Base-by-base conservation (phyloP, 2,797 vertebrate species). In the Ciconia nigra region DNA sequence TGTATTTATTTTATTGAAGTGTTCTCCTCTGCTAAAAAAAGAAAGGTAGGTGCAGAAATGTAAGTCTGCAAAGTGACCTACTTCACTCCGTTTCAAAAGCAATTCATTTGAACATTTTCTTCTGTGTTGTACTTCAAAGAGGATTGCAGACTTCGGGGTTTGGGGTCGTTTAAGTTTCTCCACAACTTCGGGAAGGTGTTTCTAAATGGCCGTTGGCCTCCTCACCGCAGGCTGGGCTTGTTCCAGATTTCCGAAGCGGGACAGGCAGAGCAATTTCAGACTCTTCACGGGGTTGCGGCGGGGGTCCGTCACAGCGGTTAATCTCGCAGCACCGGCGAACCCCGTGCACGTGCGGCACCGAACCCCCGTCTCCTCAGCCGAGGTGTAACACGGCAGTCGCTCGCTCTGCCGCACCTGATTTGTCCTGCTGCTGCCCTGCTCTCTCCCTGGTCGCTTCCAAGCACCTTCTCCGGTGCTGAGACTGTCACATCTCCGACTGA, bases 261-360 rank as follows among this genome's bases (percentile, higher is more conserved):
- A 15, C 39, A 6, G 74, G 22, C 41, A 4, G 41, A 66, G 49
- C 42, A 4, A 4, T 28, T 22, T 26, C 29, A 3, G 39, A 10
- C 39, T 22, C 25, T 9, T 28, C 24, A 3, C 31, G 7, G 59
- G 47, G 59, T 5, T 31, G 13, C 10, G 16, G 33, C 15, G 7
- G 33, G 39, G 61, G 15, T 11, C 31, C 26, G 5, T 31, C 26
- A 0, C 5, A 5, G 5, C 5, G 10, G 9, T 22, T 9, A 2
- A 2, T 2, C 35, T 11, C 3, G n/a, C 57, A 7, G 57, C 57
- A 3, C 57, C 15, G 5, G 31, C 3, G 4, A 8, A 6, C 58
- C 18, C 51, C 8, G 0, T 4, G 3, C 35, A 3, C 5, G 7
- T 4, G 37, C 22, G 5, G 37, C 33, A 4, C 52, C 16, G 13